phyloP scores from a whole-genome alignment of 2,113 vertebrate genomes.

The Prietella phreatophila region DNA sequence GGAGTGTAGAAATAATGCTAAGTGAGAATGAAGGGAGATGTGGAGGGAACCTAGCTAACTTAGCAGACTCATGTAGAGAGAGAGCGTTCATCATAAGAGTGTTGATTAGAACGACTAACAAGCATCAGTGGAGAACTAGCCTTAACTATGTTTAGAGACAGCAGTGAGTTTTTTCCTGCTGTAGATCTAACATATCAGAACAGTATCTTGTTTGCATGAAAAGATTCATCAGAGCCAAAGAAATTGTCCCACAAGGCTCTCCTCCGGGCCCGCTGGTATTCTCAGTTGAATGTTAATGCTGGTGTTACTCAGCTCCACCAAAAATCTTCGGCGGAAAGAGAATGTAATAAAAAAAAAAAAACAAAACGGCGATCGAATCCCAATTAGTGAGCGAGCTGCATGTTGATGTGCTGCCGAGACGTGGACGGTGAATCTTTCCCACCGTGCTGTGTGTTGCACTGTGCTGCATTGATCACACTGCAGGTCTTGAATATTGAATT shows the following conservation, averaged over 20 bases:
- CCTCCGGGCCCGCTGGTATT: background rate
- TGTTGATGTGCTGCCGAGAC: background rate
- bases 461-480: slow-evolving; percentile 27
- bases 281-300: background rate
- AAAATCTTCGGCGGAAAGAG: background rate
- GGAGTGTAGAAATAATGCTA: background rate
- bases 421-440: background rate
- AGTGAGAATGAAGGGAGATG: background rate
- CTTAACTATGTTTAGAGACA: background rate
- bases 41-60: background rate
- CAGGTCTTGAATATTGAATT: slow-evolving; percentile 23
- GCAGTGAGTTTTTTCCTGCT: background rate
- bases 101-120: background rate
- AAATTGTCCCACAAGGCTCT: background rate
- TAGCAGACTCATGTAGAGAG: background rate
- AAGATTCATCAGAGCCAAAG: background rate
- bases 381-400: background rate
- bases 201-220: background rate
- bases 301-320: background rate
- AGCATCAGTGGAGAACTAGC: background rate
- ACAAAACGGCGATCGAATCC: background rate
- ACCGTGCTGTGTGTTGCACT: background rate
- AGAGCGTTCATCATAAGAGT: too few relatives aligned
- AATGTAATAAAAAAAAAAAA: too few relatives aligned
- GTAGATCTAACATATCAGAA: background rate